These are phyloP conservation scores for Hozukius guyotensis DNA, from an alignment of 2,797 vertebrate genomes.

Conservation along the genomic window DNA sequence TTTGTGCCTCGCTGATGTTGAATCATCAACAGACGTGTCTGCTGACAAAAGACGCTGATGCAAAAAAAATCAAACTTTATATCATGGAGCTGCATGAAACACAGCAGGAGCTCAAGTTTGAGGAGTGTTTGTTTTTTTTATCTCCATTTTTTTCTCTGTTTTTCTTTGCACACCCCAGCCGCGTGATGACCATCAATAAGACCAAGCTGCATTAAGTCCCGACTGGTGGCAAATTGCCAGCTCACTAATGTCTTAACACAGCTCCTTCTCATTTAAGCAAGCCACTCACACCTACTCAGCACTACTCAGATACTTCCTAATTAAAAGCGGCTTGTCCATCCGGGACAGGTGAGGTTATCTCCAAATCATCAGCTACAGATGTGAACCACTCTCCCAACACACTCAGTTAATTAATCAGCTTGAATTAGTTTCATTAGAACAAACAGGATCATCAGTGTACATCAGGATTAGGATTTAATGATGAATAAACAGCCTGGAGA, in stretches of 20 bases:
- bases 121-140: not conserved
- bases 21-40: conserved; percentile 38
- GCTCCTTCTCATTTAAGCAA: not conserved
- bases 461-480: conserved; percentile 13
- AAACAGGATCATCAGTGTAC: conserved; percentile 6
- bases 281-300: conserved; percentile 3
- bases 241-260: conserved; percentile 26
- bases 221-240: conserved; percentile 13
- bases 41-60: conserved; percentile 23
- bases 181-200: conserved; percentile 24
- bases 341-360: conserved; percentile 2
- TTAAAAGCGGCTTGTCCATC: conserved; percentile 38
- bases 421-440: conserved; percentile 19
- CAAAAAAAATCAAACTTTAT: conserved; percentile 11
- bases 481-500: conserved; percentile 1
- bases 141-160: not conserved
- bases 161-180: not conserved
- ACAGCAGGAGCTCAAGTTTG: not conserved
- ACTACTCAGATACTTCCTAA: conserved; percentile 25
- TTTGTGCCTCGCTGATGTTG: conserved; percentile 42
- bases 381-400: conserved; percentile 6
- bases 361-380: not conserved
- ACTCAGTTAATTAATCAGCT: conserved; percentile 7
- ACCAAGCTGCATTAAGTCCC: conserved; percentile 33
- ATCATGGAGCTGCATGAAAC: not conserved